Conservation (phyloP, 35 echinoderm and acorn worm genomes). For the Chiridota heheva region DNA sequence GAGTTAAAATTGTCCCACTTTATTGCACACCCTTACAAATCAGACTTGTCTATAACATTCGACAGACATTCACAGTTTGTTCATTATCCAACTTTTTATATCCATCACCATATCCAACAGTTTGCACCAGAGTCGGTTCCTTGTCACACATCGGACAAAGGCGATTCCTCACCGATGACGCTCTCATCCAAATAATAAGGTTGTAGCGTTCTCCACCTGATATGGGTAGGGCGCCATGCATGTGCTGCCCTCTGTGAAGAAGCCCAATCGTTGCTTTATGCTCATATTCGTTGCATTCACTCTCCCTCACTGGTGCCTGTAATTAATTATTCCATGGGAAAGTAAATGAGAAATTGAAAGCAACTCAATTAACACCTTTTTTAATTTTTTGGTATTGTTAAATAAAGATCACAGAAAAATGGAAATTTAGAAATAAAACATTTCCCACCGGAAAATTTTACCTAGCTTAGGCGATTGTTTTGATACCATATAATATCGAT, state of each 20-base stretch:
- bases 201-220: conserved; percentile 84
- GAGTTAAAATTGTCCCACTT: too few species aligned
- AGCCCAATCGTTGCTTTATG: conserved; percentile 84
- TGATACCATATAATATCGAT: too few species aligned
- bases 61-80: conserved; percentile 70
- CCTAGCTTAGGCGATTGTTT: too few species aligned
- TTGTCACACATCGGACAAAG: conserved; percentile 93
- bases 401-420: too few species aligned
- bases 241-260: conserved; percentile 94
- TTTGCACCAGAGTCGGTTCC: conserved; percentile 68
- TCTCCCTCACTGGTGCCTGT: conserved; percentile 62
- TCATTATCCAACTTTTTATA: conserved; percentile 47
- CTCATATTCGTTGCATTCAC: conserved; percentile 44
- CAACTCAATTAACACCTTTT: too few species aligned
- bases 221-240: conserved; percentile 88
- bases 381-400: too few species aligned
- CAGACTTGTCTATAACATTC: too few species aligned
- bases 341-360: neutral
- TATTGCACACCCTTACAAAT: too few species aligned
- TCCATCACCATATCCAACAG: conserved; percentile 88
- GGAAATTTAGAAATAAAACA: too few species aligned
- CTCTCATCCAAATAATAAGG: conserved; percentile 96
- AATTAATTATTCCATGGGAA: neutral
- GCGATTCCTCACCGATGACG: conserved; percentile 71
- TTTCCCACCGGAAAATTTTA: too few species aligned